Evolutionary conservation across 2,113 vertebrate genomes (phyloP).

Genomic region (Nothobranchius kuhntae): DNA sequence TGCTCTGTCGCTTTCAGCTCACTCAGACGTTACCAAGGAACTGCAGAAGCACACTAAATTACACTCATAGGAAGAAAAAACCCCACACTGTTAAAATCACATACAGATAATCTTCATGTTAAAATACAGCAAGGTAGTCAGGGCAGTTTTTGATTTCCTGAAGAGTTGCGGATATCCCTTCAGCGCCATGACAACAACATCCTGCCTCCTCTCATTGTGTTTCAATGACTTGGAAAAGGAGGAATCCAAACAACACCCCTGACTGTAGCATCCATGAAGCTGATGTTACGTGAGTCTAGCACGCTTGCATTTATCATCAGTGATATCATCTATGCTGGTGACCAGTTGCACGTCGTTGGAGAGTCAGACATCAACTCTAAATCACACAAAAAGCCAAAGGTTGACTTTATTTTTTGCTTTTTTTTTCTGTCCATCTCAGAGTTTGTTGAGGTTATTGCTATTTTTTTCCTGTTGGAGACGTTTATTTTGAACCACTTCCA

Average conservation of each 20-base stretch:
- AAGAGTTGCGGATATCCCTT: slow-evolving; percentile 59
- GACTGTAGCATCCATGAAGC: slow-evolving; percentile 26
- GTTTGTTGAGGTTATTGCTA: not conserved
- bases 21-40: slow-evolving; percentile 42
- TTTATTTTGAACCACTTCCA: slow-evolving; percentile 51
- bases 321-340: slow-evolving; percentile 28
- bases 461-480: not conserved
- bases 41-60: slow-evolving; percentile 42
- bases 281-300: slow-evolving; percentile 17
- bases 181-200: slow-evolving; percentile 54
- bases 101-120: not conserved
- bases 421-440: not conserved
- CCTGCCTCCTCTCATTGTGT: slow-evolving; percentile 63
- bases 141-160: slow-evolving; percentile 53
- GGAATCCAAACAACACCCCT: slow-evolving; percentile 45
- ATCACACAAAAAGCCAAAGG: slow-evolving; percentile 1
- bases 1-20: slow-evolving; percentile 44
- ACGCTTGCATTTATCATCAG: slow-evolving; percentile 5
- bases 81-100: too few species aligned
- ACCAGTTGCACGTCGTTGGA: too few species aligned
- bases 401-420: not conserved
- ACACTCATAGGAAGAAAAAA: slow-evolving; percentile 1
- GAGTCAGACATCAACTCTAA: too few species aligned
- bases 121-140: slow-evolving; percentile 27
- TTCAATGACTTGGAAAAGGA: slow-evolving; percentile 28